Percentiles rank a stretch among this genome's conserved stretches.
These are phyloP conservation scores for Agrilus planipennis DNA, from an alignment of 1,140 invertebrate species.

Conservation along the genomic window DNA sequence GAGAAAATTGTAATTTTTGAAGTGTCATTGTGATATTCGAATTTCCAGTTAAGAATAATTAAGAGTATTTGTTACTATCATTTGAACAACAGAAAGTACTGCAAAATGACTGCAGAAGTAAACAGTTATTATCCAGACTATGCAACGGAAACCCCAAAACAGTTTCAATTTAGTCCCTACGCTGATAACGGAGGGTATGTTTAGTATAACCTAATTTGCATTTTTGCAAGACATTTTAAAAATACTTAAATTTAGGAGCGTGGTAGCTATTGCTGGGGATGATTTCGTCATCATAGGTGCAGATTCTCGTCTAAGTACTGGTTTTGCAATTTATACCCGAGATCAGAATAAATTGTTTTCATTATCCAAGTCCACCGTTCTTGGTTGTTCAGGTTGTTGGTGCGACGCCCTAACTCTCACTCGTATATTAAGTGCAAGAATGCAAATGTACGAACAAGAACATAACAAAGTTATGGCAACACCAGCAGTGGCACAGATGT, in stretches of 20 bases:
- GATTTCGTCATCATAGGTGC: constrained; percentile 53
- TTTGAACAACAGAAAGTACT: too few species aligned
- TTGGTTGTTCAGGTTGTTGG: constrained; percentile 91
- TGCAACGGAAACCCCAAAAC: constrained; percentile 41
- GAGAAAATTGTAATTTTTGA: too few species aligned
- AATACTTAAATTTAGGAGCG: constrained; percentile 45
- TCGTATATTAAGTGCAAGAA: constrained; percentile 69
- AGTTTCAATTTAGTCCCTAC: constrained; percentile 58
- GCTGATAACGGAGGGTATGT: constrained; percentile 63
- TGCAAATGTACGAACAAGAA: constrained; percentile 93
- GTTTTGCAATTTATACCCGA: constrained; percentile 80
- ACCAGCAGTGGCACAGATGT: constrained; percentile 83
- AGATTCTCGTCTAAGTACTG: constrained; percentile 87
- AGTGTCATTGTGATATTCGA: too few species aligned
- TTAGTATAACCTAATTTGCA: neutral
- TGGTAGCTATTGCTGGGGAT: constrained; percentile 82
- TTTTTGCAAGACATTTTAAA: constrained; percentile 10
- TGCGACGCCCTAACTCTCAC: constrained; percentile 93
- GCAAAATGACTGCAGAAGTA: too few species aligned
- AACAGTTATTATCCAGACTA: constrained; percentile 56
- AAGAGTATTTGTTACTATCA: too few species aligned
- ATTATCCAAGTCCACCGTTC: constrained; percentile 68
- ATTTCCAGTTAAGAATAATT: too few species aligned
- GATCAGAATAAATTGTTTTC: constrained; percentile 76
- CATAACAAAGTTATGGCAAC: constrained; percentile 91